phyloP scores from a whole-genome alignment of 2,888 invertebrate species.

The Tolmerus cingulatus region DNA sequence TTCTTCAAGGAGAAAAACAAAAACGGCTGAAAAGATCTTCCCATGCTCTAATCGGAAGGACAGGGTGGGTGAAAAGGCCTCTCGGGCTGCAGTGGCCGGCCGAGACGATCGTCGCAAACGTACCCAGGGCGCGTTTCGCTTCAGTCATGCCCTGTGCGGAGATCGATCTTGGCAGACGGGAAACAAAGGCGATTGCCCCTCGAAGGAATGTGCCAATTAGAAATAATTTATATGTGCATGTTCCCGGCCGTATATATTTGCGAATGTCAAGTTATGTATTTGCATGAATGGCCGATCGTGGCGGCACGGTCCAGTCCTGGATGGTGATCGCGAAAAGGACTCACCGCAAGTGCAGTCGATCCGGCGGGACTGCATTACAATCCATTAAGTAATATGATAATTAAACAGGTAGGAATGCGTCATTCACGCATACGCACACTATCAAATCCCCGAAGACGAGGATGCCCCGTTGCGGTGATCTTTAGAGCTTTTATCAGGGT shows the following conservation, averaged over 20 bases:
- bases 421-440: background rate
- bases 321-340: background rate
- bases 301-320: background rate
- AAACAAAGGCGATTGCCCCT: conserved; percentile 51
- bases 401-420: conserved; percentile 17
- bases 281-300: background rate
- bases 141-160: conserved; percentile 13
- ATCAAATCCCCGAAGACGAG: background rate
- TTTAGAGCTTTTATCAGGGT: conserved; percentile 17
- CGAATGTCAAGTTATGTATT: conserved; percentile 4
- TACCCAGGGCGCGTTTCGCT: background rate
- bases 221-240: conserved; percentile 53
- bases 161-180: conserved; percentile 48
- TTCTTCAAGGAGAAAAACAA: conserved; percentile 22
- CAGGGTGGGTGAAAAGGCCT: conserved; percentile 33
- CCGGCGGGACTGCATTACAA: background rate
- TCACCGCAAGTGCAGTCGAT: background rate
- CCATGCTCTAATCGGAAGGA: conserved; percentile 40
- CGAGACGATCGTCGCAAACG: background rate
- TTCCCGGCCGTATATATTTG: background rate
- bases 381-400: conserved; percentile 23
- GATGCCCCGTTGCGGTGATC: background rate
- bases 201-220: conserved; percentile 54
- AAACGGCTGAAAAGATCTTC: conserved; percentile 31
- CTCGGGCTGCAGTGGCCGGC: background rate